These are phyloP conservation scores for Ceratina australensis DNA, from an alignment of 1,140 invertebrate genomes.

Conservation along the genomic window DNA sequence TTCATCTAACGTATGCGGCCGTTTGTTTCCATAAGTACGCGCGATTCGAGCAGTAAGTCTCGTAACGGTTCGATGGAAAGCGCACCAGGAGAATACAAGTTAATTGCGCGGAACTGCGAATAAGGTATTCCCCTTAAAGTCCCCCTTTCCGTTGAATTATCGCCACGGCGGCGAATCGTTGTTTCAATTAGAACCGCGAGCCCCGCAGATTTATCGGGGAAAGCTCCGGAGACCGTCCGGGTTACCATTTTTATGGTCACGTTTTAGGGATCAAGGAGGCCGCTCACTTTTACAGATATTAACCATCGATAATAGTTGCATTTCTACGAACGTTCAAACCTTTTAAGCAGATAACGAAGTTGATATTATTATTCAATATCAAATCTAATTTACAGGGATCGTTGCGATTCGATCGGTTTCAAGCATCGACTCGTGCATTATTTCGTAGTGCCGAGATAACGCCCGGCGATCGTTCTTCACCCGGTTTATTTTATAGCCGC, in stretches of 20 bases:
- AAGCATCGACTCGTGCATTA: constrained; percentile 49
- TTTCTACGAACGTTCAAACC: too few species aligned
- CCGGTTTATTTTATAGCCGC: constrained; percentile 19
- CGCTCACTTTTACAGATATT: too few species aligned
- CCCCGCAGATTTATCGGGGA: constrained; percentile 33
- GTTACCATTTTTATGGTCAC: background rate
- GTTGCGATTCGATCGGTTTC: constrained; percentile 41
- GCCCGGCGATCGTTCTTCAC: constrained; percentile 41
- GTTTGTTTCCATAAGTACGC: constrained; percentile 47
- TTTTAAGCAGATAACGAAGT: constrained; percentile 46
- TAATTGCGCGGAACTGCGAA: constrained; percentile 51
- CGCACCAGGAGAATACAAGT: constrained; percentile 33
- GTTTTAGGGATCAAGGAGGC: background rate
- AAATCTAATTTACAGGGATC: constrained; percentile 62
- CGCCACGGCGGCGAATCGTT: constrained; percentile 37
- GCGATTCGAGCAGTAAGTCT: constrained; percentile 47
- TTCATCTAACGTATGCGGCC: constrained; percentile 43
- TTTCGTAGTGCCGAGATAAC: constrained; percentile 62
- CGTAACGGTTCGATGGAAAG: constrained; percentile 42
- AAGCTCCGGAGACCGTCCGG: background rate
- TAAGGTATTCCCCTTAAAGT: constrained; percentile 36
- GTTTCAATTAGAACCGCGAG: constrained; percentile 43
- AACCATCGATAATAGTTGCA: background rate
- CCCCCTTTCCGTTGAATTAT: constrained; percentile 32
- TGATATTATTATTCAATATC: constrained; percentile 65